phyloP scores from a whole-genome alignment of 2,888 invertebrate species.

The Gastrophysa polygoni region DNA sequence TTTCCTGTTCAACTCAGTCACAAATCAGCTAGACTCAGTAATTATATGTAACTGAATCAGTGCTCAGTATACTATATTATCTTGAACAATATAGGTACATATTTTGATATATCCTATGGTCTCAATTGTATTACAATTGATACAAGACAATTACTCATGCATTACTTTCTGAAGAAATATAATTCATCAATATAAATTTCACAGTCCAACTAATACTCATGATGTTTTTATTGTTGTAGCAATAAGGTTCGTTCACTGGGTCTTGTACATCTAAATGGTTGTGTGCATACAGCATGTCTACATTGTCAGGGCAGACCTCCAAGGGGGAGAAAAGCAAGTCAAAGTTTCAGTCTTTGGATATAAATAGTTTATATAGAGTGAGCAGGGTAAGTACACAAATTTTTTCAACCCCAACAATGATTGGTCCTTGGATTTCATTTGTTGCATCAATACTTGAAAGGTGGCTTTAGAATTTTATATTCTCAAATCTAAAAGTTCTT shows the following conservation, averaged over 20 bases:
- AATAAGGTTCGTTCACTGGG: conserved; percentile 79
- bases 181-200: not conserved
- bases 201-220: not conserved
- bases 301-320: conserved; percentile 88
- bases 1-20: not conserved
- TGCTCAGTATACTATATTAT: not conserved
- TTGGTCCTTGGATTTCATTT: too few relatives aligned
- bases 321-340: conserved; percentile 90
- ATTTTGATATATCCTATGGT: too few relatives aligned
- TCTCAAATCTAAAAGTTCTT: too few relatives aligned
- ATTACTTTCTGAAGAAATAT: not conserved
- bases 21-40: too few relatives aligned
- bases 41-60: too few relatives aligned
- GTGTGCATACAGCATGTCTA: conserved; percentile 96
- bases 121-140: not conserved
- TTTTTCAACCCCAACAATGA: too few relatives aligned
- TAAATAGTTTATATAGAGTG: conserved; percentile 94
- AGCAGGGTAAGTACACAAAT: conserved; percentile 70
- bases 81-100: too few relatives aligned
- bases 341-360: conserved; percentile 96
- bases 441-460: too few relatives aligned
- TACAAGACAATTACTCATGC: not conserved
- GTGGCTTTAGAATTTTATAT: too few relatives aligned
- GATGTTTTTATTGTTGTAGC: conserved; percentile 55
- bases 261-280: conserved; percentile 82